Percentiles rank a stretch among this genome's conserved stretches.
These are phyloP conservation scores for Diarsia brunnea DNA, from an alignment of 2,888 invertebrate genomes.

Conservation along the genomic window DNA sequence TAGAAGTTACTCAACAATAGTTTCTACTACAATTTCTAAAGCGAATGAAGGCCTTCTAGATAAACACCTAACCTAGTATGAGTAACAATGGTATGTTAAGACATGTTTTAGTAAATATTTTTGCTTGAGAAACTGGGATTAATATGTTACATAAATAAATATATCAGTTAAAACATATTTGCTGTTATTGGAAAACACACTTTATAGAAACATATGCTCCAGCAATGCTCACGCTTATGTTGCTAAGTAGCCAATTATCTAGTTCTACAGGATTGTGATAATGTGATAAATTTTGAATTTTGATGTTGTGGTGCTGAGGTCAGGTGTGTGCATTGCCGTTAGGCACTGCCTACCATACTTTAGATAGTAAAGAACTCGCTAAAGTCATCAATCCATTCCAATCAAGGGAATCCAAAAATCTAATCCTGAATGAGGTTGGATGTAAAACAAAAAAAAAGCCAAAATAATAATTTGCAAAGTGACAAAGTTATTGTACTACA, in stretches of 20 bases:
- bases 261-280: not conserved
- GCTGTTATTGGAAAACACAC: too few species aligned
- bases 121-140: not conserved
- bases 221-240: not conserved
- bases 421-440: not conserved
- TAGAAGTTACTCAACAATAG: not conserved
- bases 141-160: not conserved
- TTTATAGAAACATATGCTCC: not conserved
- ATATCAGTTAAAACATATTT: not conserved
- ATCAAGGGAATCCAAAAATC: not conserved
- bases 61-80: not conserved
- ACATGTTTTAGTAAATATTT: not conserved
- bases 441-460: too few species aligned
- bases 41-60: not conserved
- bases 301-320: not conserved
- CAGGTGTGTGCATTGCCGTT: too few species aligned
- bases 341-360: not conserved
- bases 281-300: too few species aligned
- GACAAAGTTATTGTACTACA: slow-evolving; percentile 2
- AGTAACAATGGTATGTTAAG: not conserved
- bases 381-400: not conserved
- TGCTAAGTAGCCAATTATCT: too few species aligned
- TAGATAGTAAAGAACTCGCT: too few species aligned
- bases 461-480: not conserved
- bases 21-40: slow-evolving; percentile 1